Evolutionary conservation across 2,888 invertebrate genomes (phyloP).

Genomic region (Ametastegia equiseti): DNA sequence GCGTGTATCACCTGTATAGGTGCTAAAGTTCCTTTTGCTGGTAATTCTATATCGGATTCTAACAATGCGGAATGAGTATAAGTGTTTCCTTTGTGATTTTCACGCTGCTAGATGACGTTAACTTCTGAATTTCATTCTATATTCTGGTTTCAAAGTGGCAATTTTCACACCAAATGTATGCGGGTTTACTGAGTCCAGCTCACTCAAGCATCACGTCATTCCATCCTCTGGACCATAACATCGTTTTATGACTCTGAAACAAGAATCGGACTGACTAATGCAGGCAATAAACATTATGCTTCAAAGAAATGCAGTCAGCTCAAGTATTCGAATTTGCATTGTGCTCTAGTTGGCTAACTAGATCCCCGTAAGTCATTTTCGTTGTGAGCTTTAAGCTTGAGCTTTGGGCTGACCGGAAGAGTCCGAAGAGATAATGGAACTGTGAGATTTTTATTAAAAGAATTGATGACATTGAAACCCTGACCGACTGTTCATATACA

Average conservation of each 20-base stretch:
- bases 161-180: background rate
- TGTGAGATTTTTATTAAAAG: no score
- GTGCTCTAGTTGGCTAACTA: no score
- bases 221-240: background rate
- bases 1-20: conserved; percentile 7
- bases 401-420: background rate
- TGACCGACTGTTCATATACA: background rate
- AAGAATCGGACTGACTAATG: background rate
- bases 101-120: background rate
- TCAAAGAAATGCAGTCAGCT: background rate
- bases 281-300: background rate
- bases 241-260: background rate
- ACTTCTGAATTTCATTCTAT: background rate
- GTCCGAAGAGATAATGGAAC: background rate
- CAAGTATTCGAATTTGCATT: background rate
- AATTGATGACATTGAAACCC: background rate
- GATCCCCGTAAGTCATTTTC: background rate
- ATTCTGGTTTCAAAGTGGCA: background rate
- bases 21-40: background rate
- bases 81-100: background rate
- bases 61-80: background rate
- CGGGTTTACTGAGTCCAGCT: background rate
- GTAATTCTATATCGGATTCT: background rate
- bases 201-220: background rate
- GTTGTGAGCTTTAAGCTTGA: background rate